phyloP scores from a whole-genome alignment of 1,140 invertebrate species.

The Drosophila subpulchrella region DNA sequence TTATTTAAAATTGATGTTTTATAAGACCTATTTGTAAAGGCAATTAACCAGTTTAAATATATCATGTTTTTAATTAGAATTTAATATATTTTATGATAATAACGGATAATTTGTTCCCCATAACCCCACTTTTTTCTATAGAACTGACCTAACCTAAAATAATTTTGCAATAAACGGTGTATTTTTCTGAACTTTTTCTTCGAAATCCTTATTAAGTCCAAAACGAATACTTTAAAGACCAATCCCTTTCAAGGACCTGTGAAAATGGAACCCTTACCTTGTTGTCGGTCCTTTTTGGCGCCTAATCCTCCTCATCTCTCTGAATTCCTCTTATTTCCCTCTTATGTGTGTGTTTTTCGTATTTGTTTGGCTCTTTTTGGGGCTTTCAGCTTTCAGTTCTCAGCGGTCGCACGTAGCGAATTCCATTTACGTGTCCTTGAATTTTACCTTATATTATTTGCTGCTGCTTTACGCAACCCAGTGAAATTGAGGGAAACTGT shows the following conservation, averaged over 20 bases:
- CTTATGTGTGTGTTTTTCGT: conserved; percentile 13
- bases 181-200: not conserved
- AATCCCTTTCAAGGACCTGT: not conserved
- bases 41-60: no score
- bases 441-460: conserved; percentile 36
- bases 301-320: not conserved
- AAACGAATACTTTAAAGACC: not conserved
- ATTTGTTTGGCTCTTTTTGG: conserved; percentile 29
- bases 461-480: conserved; percentile 5
- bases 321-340: conserved; percentile 11
- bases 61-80: no score
- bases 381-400: conserved; percentile 11
- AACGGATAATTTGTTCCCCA: no score
- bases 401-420: conserved; percentile 38
- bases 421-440: conserved; percentile 64
- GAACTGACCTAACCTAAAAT: no score
- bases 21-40: no score
- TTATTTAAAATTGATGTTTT: not conserved
- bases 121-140: no score
- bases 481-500: not conserved
- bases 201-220: not conserved
- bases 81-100: no score
- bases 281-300: not conserved
- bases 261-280: conserved; percentile 2
- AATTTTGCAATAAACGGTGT: no score